Conservation (phyloP, 1,140 invertebrate genomes). For the Rhagoletis pomonella region DNA sequence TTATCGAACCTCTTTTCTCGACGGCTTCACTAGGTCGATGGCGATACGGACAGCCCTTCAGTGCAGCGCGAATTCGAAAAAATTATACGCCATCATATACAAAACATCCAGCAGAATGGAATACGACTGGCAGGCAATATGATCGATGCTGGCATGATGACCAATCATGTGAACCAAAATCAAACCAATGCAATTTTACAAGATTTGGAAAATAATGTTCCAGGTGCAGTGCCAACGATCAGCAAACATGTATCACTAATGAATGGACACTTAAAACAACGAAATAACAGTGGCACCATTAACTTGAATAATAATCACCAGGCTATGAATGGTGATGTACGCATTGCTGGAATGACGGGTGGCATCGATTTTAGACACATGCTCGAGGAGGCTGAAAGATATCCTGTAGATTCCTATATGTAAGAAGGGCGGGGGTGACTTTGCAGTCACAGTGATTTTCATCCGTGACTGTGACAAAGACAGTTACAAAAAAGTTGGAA, state of each 20-base stretch:
- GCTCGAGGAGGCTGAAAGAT: slow-evolving; percentile 71
- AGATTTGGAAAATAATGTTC: slow-evolving; percentile 72
- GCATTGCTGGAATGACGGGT: slow-evolving; percentile 59
- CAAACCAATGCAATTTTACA: slow-evolving; percentile 71
- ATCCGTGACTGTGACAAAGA: too few species aligned
- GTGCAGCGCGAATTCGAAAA: slow-evolving; percentile 84
- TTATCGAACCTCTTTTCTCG: neutral
- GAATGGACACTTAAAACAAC: slow-evolving; percentile 71
- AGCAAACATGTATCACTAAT: slow-evolving; percentile 73
- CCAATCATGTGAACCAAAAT: slow-evolving; percentile 56
- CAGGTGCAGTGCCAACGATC: slow-evolving; percentile 72
- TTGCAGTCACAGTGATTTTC: too few species aligned
- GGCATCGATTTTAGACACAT: slow-evolving; percentile 69
- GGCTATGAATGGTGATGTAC: slow-evolving; percentile 68
- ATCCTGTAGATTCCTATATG: slow-evolving; percentile 72
- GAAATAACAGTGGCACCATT: slow-evolving; percentile 57
- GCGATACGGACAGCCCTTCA: slow-evolving; percentile 84
- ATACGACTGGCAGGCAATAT: neutral
- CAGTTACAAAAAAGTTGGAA: too few species aligned
- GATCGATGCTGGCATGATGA: slow-evolving; percentile 4
- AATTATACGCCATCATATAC: slow-evolving; percentile 77
- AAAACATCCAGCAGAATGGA: slow-evolving; percentile 72
- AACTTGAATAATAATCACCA: slow-evolving; percentile 53
- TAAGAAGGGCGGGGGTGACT: slow-evolving; percentile 55
- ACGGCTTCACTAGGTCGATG: slow-evolving; percentile 79